Percentiles rank a stretch among this genome's conserved stretches.
Evolutionary conservation across 2,888 invertebrate species (phyloP).

Genomic region (Thecocarcelia acutangulata): DNA sequence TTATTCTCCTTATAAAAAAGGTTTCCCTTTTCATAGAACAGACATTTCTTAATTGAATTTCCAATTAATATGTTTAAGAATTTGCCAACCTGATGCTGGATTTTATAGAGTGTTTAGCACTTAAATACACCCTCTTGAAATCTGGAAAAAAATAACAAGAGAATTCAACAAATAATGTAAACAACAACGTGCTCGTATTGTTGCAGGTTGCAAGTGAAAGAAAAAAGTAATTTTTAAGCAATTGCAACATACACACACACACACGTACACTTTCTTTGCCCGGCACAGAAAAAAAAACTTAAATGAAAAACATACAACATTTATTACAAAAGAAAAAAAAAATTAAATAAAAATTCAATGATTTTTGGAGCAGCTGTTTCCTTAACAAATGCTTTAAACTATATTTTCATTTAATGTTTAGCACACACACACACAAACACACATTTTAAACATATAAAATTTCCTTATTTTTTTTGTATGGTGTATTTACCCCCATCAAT

Average conservation of each 20-base stretch:
- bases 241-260: constrained; percentile 45
- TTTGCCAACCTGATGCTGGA: constrained; percentile 37
- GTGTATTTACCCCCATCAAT: constrained; percentile 10
- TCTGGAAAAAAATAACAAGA: constrained; percentile 33
- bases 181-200: constrained; percentile 29
- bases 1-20: neutral
- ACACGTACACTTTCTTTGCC: constrained; percentile 21
- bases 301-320: neutral
- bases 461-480: constrained; percentile 12
- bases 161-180: constrained; percentile 34
- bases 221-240: neutral
- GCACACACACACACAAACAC: neutral
- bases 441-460: neutral
- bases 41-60: constrained; percentile 43
- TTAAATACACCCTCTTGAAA: constrained; percentile 1
- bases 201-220: constrained; percentile 2
- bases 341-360: constrained; percentile 15
- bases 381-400: constrained; percentile 43
- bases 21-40: neutral
- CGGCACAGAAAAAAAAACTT: constrained; percentile 20
- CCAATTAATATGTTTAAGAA: constrained; percentile 52
- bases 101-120: neutral
- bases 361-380: constrained; percentile 59
- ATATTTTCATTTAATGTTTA: constrained; percentile 41
- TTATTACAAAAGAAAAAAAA: neutral